Evolutionary conservation across 2,797 vertebrate genomes (phyloP), one percentile per base, ranked within the genome.

Genomic region (Arremon brunneinucha): DNA sequence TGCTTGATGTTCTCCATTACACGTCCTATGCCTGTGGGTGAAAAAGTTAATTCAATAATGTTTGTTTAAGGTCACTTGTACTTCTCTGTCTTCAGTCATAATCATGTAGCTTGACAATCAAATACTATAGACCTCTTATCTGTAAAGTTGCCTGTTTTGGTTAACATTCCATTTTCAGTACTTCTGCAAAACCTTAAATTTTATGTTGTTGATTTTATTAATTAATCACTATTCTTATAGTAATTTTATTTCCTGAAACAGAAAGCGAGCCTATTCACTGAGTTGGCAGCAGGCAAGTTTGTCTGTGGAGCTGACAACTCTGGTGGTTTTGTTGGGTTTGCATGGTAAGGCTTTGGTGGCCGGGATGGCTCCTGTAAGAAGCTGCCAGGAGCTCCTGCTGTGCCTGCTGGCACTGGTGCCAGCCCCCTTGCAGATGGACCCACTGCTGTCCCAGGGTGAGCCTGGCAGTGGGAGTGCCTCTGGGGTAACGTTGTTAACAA

Each of bases 381-480:
- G 41, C 8, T 65, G 20, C 30, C 18, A 1, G 44, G 63, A 50
- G 32, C 34, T 76, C 22, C 18, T 9, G 6, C 35, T 6, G 8
- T 59, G 57, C 35, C 24, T 0, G 1, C 6, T 63, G 50, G 14
- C 41, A 12, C 39, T 21, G 35, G 2, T n/a, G 32, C 37, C 57
- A 27, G 56, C 34, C 6, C 2, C 34, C 24, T 59, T n/a, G 37
- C 65, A 35, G 26, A 8, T 0, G 0, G 26, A 41, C 7, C 20
- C 23, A 13, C 26, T 0, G 0, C 34, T 35, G 56, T 12, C 11
- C 1, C 4, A 18, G 39, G 53, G 39, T 1, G 2, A 63, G 44
- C 30, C 12, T 3, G 3, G 23, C 37, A 37, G 28, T 21, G 41
- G 24, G 14, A 41, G 32, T 9, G 1, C 23, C 52, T 70, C 70